Percentiles rank a stretch among this genome's conserved stretches.
Conservation (phyloP, 2,113 vertebrate genomes). For the Oriolus oriolus region DNA sequence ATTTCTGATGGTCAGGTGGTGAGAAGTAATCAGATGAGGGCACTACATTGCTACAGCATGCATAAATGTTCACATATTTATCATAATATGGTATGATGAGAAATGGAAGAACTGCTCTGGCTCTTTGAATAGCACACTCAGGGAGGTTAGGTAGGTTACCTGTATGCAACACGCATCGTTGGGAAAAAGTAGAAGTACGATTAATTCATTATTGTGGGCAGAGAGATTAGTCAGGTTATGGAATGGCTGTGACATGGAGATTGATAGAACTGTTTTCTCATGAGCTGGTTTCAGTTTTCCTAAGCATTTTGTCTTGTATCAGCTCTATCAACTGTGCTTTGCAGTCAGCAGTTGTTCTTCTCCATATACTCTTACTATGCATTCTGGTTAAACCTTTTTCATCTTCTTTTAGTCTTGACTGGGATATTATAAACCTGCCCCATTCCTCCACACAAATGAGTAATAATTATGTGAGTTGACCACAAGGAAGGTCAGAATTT, state of each 20-base stretch:
- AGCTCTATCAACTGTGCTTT: neutral
- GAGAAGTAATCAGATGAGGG: neutral
- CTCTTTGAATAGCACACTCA: neutral
- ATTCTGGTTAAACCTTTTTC: neutral
- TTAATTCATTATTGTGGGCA: neutral
- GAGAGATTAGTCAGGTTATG: neutral
- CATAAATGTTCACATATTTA: neutral
- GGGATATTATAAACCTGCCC: neutral
- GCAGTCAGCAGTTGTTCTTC: neutral
- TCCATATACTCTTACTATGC: neutral
- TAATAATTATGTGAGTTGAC: neutral
- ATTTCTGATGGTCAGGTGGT: neutral
- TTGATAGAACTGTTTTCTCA: neutral
- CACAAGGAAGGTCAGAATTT: neutral
- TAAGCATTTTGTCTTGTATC: neutral
- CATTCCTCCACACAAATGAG: neutral
- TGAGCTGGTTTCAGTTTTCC: neutral
- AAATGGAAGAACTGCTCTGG: neutral
- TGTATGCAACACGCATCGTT: neutral
- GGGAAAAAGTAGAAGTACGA: neutral
- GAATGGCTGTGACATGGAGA: neutral
- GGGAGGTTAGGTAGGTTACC: neutral
- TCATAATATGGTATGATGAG: neutral
- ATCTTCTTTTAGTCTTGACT: neutral
- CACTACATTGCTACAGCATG: neutral